Conservation (phyloP, 2,888 invertebrate genomes). For the Polydrusus cervinus region DNA sequence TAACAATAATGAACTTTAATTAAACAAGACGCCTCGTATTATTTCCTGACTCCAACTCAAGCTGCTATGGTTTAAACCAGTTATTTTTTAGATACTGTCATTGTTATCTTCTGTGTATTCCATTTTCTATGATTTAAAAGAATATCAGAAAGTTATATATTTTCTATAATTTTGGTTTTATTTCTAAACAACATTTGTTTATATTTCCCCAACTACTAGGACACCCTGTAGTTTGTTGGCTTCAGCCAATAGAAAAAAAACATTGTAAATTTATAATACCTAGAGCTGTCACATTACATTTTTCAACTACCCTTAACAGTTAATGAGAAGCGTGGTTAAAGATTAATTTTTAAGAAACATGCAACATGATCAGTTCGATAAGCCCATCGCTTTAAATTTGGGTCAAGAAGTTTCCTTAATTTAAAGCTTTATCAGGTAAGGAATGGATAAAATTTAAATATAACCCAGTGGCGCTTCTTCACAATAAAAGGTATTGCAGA, state of each 20-base stretch:
- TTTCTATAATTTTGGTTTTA: no score
- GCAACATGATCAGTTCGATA: constrained; percentile 57
- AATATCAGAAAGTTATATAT: no score
- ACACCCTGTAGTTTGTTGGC: not conserved
- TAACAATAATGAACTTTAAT: no score
- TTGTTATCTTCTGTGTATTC: no score
- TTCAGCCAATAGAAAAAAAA: constrained; percentile 13
- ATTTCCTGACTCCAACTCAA: no score
- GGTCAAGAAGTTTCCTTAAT: constrained; percentile 56
- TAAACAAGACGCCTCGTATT: no score
- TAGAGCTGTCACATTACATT: constrained; percentile 33
- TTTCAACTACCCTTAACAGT: constrained; percentile 32
- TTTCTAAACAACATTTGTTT: no score
- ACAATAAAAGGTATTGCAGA: no score
- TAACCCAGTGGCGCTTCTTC: constrained; percentile 8
- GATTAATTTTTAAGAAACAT: constrained; percentile 60
- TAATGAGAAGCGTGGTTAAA: constrained; percentile 34
- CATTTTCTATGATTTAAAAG: no score
- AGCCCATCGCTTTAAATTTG: constrained; percentile 57
- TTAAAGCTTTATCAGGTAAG: constrained; percentile 16
- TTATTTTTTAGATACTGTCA: no score
- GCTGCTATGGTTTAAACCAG: no score
- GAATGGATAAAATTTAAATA: constrained; percentile 23
- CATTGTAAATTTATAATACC: constrained; percentile 18
- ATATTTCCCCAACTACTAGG: no score